phyloP scores from a whole-genome alignment of 1,140 invertebrate species.

The Apolygus lucorum region DNA sequence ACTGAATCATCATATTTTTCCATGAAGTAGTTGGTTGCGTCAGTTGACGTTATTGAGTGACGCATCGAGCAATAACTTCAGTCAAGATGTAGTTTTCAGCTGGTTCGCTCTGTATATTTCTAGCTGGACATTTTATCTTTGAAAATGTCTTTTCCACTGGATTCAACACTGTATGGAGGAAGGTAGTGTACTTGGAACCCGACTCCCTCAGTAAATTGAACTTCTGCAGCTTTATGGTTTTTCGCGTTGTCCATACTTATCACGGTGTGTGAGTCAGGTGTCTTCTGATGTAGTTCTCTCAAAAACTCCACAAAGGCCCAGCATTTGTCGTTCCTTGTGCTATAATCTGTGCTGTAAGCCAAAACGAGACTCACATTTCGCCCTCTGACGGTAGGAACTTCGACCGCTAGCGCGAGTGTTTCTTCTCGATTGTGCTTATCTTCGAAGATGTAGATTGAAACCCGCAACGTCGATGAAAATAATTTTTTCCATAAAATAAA shows the following conservation, averaged over 20 bases:
- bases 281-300: background rate
- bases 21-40: no score
- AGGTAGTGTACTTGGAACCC: no score
- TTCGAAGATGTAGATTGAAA: background rate
- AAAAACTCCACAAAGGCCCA: background rate
- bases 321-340: background rate
- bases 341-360: background rate
- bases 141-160: background rate
- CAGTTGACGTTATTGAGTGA: no score
- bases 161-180: no score
- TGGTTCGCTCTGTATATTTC: background rate
- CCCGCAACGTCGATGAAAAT: background rate
- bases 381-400: background rate
- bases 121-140: background rate
- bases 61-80: background rate
- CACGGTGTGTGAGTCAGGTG: background rate
- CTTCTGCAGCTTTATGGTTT: background rate
- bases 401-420: background rate
- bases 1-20: no score
- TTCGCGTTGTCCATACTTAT: background rate
- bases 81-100: background rate
- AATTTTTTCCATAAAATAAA: background rate
- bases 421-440: background rate
- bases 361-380: background rate
- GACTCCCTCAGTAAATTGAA: background rate